Evolutionary conservation across 2,888 invertebrate species (phyloP).

Genomic region (Ischnura elegans): DNA sequence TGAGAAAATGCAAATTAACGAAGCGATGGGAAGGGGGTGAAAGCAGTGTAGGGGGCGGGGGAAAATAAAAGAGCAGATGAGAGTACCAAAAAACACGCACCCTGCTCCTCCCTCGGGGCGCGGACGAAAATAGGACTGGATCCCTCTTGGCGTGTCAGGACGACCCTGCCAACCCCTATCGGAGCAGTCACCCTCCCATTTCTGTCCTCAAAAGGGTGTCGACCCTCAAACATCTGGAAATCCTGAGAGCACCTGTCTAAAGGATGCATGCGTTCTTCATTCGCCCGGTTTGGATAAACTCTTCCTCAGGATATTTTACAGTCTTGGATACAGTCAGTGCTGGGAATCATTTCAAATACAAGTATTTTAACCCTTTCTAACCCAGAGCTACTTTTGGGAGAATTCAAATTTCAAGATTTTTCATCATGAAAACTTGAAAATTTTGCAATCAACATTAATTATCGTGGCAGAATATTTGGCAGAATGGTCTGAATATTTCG

Average conservation of each 20-base stretch:
- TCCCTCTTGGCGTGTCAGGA: neutral
- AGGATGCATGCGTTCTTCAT: neutral
- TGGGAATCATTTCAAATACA: no score
- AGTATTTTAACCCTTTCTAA: no score
- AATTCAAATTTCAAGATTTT: no score
- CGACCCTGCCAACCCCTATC: neutral
- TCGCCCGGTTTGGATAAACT: neutral
- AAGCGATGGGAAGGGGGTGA: neutral
- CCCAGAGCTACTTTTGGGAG: no score
- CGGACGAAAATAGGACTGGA: neutral
- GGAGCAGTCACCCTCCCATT: neutral
- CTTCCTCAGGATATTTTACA: no score
- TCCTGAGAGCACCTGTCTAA: neutral
- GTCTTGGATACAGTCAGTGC: no score
- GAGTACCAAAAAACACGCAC: slow-evolving; percentile 12
- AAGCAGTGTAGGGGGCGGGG: neutral
- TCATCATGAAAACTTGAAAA: no score
- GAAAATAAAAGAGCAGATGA: slow-evolving; percentile 19
- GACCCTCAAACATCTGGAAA: neutral
- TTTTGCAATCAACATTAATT: no score
- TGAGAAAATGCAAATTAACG: neutral
- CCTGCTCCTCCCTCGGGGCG: neutral
- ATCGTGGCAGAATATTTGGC: no score
- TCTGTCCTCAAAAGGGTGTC: neutral
- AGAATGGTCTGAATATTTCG: no score